Evolutionary conservation across 1,140 invertebrate species (phyloP).

Genomic region (Drosophila pachea): DNA sequence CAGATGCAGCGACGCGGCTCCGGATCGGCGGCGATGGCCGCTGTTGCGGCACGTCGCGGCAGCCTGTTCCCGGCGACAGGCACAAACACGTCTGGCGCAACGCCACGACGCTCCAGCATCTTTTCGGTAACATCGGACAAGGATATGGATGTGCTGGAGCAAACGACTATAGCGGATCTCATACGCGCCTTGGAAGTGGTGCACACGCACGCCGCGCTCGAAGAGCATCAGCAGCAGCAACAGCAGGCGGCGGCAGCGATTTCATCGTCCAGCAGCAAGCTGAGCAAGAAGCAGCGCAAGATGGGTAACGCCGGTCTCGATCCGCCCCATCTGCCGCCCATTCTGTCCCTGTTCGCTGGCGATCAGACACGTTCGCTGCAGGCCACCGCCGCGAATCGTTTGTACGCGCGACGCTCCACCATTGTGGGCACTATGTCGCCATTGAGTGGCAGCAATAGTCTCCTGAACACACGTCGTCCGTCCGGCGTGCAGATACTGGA

Average conservation of each 20-base stretch:
- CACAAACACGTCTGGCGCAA: conserved; percentile 24
- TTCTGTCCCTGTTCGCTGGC: conserved; percentile 67
- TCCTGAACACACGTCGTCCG: conserved; percentile 22
- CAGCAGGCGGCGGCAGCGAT: conserved; percentile 1
- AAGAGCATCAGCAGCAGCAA: conserved; percentile 58
- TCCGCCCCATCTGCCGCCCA: conserved; percentile 69
- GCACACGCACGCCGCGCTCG: conserved; percentile 79
- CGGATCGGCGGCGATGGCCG: conserved; percentile 66
- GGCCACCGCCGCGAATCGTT: conserved; percentile 62
- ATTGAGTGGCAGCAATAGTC: neutral
- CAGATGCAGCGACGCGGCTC: conserved; percentile 78
- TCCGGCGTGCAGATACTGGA: conserved; percentile 55
- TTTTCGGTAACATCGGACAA: conserved; percentile 81
- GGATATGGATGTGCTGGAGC: conserved; percentile 84
- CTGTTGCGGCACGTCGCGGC: conserved; percentile 61
- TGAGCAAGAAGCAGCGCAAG: conserved; percentile 79
- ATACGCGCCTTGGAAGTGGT: conserved; percentile 84
- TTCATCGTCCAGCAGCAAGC: neutral
- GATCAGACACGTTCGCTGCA: conserved; percentile 59
- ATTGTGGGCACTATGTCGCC: conserved; percentile 72
- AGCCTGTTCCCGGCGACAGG: conserved; percentile 63
- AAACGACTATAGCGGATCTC: conserved; percentile 87
- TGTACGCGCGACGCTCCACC: conserved; percentile 71
- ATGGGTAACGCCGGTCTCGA: conserved; percentile 81
- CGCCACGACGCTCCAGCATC: conserved; percentile 79